Percentiles rank a stretch among this genome's conserved stretches.
Evolutionary conservation across 2,888 invertebrate species (phyloP).

Genomic region (Chorisops tibialis): DNA sequence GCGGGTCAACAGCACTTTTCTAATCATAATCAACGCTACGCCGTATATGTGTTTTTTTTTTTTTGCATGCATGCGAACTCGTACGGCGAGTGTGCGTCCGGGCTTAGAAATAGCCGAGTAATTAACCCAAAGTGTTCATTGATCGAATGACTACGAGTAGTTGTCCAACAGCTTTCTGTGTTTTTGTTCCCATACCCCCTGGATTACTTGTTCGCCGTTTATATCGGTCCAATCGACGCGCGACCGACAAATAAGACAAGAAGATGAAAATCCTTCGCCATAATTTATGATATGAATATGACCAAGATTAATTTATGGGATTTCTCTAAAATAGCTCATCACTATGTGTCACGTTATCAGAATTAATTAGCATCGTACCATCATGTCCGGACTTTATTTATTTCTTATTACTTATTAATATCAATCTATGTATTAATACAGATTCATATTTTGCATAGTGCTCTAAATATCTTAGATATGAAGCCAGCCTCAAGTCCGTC

Average conservation of each 20-base stretch:
- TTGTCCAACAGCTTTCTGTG: neutral
- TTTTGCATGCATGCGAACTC: too few relatives aligned
- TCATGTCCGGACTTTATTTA: too few relatives aligned
- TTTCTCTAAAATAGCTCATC: slow-evolving; percentile 31
- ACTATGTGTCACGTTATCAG: slow-evolving; percentile 32
- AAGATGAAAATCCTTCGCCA: slow-evolving; percentile 7
- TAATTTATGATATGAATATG: slow-evolving; percentile 25
- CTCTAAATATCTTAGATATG: too few relatives aligned
- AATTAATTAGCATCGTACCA: slow-evolving; percentile 31
- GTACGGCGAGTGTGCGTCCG: neutral
- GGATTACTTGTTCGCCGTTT: neutral
- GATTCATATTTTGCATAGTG: too few relatives aligned
- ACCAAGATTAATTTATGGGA: slow-evolving; percentile 29
- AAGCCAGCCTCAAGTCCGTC: too few relatives aligned
- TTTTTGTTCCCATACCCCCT: neutral
- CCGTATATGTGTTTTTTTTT: too few relatives aligned
- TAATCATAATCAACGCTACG: too few relatives aligned
- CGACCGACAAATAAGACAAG: slow-evolving; percentile 14
- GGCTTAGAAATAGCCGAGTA: neutral
- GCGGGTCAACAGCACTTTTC: too few relatives aligned
- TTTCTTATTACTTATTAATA: too few relatives aligned
- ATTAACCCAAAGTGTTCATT: slow-evolving; percentile 10
- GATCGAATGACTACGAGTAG: neutral
- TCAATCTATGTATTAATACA: too few relatives aligned
- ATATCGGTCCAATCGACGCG: neutral